Percentiles rank a stretch among this genome's conserved stretches.
phyloP scores from a whole-genome alignment of 2,888 invertebrate genomes.

The Drosophila picticornis region DNA sequence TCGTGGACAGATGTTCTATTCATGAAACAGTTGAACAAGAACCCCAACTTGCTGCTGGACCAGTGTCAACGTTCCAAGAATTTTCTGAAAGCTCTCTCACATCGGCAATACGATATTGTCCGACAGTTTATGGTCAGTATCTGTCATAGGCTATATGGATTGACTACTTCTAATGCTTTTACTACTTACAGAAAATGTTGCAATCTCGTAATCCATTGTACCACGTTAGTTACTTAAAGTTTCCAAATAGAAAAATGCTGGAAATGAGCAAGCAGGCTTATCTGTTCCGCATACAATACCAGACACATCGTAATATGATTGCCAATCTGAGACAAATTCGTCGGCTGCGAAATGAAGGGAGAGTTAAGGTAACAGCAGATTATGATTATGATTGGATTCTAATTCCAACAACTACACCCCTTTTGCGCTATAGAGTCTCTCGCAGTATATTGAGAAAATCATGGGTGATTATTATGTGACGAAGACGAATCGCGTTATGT shows the following conservation, averaged over 20 bases:
- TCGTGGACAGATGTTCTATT: slow-evolving; percentile 82
- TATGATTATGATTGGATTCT: slow-evolving; percentile 27
- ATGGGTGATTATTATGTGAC: slow-evolving; percentile 82
- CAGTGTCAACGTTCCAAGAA: slow-evolving; percentile 74
- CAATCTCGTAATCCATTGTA: slow-evolving; percentile 82
- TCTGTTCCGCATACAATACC: slow-evolving; percentile 80
- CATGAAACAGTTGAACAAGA: slow-evolving; percentile 71
- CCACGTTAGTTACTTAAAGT: slow-evolving; percentile 72
- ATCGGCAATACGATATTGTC: slow-evolving; percentile 74
- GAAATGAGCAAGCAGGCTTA: slow-evolving; percentile 63
- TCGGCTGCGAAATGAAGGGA: slow-evolving; percentile 57
- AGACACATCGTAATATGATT: slow-evolving; percentile 81
- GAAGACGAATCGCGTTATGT: slow-evolving; percentile 83
- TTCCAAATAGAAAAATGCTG: slow-evolving; percentile 67
- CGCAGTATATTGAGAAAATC: slow-evolving; percentile 75
- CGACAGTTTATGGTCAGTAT: slow-evolving; percentile 76
- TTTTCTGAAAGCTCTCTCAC: slow-evolving; percentile 56
- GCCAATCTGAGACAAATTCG: slow-evolving; percentile 73
- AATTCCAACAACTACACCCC: not conserved
- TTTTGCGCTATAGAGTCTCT: slow-evolving; percentile 2
- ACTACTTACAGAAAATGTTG: slow-evolving; percentile 81
- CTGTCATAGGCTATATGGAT: not conserved
- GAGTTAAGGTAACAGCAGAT: slow-evolving; percentile 56
- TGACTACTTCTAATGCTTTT: not conserved
- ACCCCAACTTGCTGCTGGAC: slow-evolving; percentile 69